These are phyloP conservation scores for Tympanoctomys barrerae DNA, from an alignment of 2,797 vertebrate species.

Conservation along the genomic window DNA sequence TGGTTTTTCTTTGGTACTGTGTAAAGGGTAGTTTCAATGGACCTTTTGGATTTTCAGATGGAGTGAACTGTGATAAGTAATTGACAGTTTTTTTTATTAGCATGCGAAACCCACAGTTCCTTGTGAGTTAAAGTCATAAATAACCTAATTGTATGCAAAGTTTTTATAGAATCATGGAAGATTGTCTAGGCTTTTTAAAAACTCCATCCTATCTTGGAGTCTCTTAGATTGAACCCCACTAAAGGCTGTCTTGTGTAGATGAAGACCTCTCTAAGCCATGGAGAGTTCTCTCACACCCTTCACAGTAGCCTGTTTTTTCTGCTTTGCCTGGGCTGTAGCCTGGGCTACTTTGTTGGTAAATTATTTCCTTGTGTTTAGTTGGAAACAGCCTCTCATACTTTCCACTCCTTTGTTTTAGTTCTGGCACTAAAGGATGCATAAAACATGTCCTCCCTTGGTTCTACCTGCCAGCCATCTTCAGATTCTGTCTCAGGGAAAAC, in stretches of 20 bases:
- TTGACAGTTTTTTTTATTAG: conserved; percentile 81
- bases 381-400: neutral
- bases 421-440: neutral
- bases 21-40: conserved; percentile 77
- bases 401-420: neutral
- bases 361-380: neutral
- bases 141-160: conserved; percentile 15
- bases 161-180: neutral
- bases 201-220: conserved; percentile 22
- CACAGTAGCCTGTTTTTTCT: neutral
- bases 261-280: neutral
- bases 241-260: neutral
- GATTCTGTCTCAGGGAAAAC: neutral
- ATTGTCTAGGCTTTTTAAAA: conserved; percentile 67
- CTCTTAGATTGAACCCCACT: neutral
- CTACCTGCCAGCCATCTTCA: neutral
- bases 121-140: conserved; percentile 77
- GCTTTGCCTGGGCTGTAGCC: neutral
- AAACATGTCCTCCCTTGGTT: neutral
- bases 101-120: conserved; percentile 74
- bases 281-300: neutral
- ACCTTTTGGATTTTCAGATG: conserved; percentile 68
- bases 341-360: neutral
- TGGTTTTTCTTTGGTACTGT: conserved; percentile 65
- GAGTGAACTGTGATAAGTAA: conserved; percentile 81